Percentiles rank a stretch among this genome's conserved stretches.
These are phyloP conservation scores for Psittacara wagleri DNA, from an alignment of 2,113 vertebrate genomes.

Conservation along the genomic window DNA sequence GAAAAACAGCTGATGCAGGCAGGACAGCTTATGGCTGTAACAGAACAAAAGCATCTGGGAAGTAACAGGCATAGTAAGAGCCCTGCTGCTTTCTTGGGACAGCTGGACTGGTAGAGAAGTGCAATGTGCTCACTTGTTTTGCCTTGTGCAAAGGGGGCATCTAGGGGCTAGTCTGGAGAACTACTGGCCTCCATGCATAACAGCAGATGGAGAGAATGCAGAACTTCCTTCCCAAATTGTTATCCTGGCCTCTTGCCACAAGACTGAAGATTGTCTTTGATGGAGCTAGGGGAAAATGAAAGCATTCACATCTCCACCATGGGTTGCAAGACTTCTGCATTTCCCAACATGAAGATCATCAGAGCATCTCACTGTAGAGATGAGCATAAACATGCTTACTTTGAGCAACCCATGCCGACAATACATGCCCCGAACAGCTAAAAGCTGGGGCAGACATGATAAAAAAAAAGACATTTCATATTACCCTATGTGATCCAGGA, in stretches of 20 bases:
- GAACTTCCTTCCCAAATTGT: background rate
- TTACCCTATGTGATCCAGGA: background rate
- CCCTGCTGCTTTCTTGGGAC: background rate
- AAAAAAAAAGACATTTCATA: background rate
- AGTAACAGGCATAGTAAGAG: background rate
- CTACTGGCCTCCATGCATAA: background rate
- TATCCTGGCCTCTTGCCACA: background rate
- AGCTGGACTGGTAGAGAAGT: background rate
- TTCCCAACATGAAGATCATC: background rate
- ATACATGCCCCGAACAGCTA: background rate
- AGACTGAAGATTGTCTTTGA: background rate
- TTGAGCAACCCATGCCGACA: background rate
- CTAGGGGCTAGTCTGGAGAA: constrained; percentile 27
- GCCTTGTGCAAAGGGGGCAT: constrained; percentile 1
- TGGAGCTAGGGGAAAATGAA: background rate
- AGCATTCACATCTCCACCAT: background rate
- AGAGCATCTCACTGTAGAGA: background rate
- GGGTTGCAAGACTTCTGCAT: background rate
- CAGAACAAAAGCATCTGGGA: background rate
- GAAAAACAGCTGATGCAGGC: background rate
- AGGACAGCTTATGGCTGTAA: background rate
- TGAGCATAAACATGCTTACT: background rate
- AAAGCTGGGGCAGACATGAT: background rate
- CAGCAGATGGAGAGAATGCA: background rate
- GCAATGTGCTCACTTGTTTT: fast-evolving